These are phyloP conservation scores for Paramormyrops hopkinsi DNA, from an alignment of 2,797 vertebrate genomes.

Conservation along the genomic window DNA sequence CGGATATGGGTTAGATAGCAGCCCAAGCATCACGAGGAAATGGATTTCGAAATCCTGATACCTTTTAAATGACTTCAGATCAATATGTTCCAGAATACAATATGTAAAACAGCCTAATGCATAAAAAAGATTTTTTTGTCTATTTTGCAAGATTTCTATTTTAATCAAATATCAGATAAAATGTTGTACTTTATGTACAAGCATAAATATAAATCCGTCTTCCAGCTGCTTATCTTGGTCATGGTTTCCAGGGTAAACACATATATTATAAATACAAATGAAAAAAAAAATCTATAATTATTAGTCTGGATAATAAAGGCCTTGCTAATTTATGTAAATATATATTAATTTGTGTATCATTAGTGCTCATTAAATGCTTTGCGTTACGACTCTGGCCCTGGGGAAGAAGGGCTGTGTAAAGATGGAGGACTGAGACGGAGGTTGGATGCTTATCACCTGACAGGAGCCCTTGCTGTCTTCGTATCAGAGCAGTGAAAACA, in stretches of 20 bases:
- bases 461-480: not conserved
- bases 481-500: constrained; percentile 10
- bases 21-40: constrained; percentile 49
- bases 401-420: not conserved
- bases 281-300: not conserved
- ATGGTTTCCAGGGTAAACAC: not conserved
- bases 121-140: not conserved
- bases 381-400: not conserved
- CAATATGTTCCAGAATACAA: constrained; percentile 57
- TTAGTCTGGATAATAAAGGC: not conserved
- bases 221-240: not conserved
- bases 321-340: constrained; percentile 6
- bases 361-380: not conserved
- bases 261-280: not conserved
- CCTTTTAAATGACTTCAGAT: constrained; percentile 61
- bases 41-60: constrained; percentile 58
- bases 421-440: not conserved
- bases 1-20: constrained; percentile 53
- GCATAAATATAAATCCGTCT: not conserved
- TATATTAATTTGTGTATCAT: not conserved
- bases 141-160: not conserved
- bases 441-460: not conserved
- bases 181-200: not conserved
- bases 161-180: not conserved
- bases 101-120: constrained; percentile 53